Evolutionary conservation across 2,888 invertebrate species (phyloP), one percentile per base, ranked within the genome.

Genomic region (Drosophila affinis): DNA sequence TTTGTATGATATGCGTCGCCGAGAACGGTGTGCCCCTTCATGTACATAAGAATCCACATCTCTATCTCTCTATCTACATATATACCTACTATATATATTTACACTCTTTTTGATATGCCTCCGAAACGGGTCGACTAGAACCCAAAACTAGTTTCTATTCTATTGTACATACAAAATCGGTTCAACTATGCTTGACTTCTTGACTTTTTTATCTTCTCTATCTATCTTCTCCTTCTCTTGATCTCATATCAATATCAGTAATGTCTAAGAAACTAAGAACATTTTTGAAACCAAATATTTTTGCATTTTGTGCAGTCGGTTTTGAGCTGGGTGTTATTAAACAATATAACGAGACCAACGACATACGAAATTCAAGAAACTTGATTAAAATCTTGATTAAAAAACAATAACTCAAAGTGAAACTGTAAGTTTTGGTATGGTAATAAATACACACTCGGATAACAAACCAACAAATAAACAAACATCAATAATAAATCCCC

Each of bases 281-380:
- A 77, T 62, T 71, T 57, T 73, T 70, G 69, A 62, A 61, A 58
- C 54, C 62, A 65, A 63, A 60, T 69, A 62, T 56, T 83, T 89
- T 89, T 89, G 79, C 78, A 85, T 89, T 89, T 90, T 89, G 81
- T 74, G 72, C 75, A 72, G 78, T 73, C 77, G 81, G 78, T 90
- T 90, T 90, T 90, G 90, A 90, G 90, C 90, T 90, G 90, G 90
- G 90, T 90, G 89, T 85, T 73, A 72, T 53, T 53, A 55, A 52
- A 62, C 2, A 54, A 57, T 24, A 34, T 52, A 54, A 58, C 29
- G 52, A 39, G 39, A 48, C n/a, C 29, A 14, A 47, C 27, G 44
- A 29, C 32, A 45, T 59, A 49, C 21, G 39, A 72, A 62, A 46
- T 18, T 45, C 18, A 34, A 51, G 18, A 47, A 27, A 29, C 29